Evolutionary conservation across 2,888 invertebrate genomes (phyloP).

Genomic region (Phragmatobia fuliginosa): DNA sequence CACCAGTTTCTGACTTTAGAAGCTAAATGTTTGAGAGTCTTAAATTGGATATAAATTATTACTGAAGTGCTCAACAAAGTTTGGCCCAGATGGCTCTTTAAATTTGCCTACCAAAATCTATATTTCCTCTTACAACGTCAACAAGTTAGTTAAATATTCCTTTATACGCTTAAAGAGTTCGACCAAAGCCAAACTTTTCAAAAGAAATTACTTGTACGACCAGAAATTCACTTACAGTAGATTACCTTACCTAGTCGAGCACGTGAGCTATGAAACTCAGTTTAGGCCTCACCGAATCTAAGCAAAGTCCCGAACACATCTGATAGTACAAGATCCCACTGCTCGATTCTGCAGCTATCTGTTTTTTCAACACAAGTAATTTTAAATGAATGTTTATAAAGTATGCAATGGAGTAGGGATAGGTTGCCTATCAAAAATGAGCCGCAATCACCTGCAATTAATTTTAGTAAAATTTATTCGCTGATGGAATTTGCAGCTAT

Average conservation of each 20-base stretch:
- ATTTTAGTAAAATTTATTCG: too few relatives aligned
- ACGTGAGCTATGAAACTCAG: slow-evolving; percentile 19
- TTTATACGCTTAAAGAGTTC: not conserved
- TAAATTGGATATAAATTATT: slow-evolving; percentile 7
- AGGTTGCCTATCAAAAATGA: too few relatives aligned
- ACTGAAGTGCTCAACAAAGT: not conserved
- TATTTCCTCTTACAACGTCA: slow-evolving; percentile 4
- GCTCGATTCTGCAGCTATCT: too few relatives aligned
- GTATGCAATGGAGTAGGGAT: too few relatives aligned
- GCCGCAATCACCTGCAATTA: too few relatives aligned
- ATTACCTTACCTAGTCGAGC: slow-evolving; percentile 18
- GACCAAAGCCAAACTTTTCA: slow-evolving; percentile 1
- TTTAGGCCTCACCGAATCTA: slow-evolving; percentile 5
- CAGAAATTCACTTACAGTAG: slow-evolving; percentile 14
- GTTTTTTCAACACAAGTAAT: too few relatives aligned
- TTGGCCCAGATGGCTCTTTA: not conserved
- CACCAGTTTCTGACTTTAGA: not conserved
- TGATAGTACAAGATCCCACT: too few relatives aligned
- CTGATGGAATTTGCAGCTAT: too few relatives aligned
- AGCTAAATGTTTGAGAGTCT: not conserved
- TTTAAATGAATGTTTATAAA: too few relatives aligned
- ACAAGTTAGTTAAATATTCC: not conserved
- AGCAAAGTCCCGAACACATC: slow-evolving; percentile 23
- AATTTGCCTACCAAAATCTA: not conserved
- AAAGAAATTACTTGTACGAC: slow-evolving; percentile 9